Percentiles rank a stretch among this genome's conserved stretches.
phyloP scores from a whole-genome alignment of 2,888 invertebrate genomes.

The Caenorhabditis sp. region DNA sequence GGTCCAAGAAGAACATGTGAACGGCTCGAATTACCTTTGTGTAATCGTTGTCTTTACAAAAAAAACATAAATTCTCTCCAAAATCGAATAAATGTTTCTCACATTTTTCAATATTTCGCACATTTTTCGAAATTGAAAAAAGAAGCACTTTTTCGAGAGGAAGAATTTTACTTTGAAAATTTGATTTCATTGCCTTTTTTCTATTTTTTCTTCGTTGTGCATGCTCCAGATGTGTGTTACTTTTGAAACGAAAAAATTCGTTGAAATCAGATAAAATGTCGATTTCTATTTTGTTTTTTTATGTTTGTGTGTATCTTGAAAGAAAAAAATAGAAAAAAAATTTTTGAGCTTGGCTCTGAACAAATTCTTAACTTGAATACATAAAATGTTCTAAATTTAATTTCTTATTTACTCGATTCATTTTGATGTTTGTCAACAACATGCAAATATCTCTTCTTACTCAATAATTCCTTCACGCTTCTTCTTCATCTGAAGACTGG shows the following conservation, averaged over 20 bases:
- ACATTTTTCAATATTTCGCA: not conserved
- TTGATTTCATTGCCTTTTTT: constrained; percentile 37
- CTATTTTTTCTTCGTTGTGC: constrained; percentile 19
- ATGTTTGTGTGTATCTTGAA: too few relatives aligned
- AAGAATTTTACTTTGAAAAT: constrained; percentile 37
- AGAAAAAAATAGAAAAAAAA: too few relatives aligned
- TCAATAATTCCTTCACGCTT: not conserved
- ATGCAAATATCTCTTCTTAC: too few relatives aligned
- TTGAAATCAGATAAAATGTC: too few relatives aligned
- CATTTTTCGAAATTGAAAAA: not conserved
- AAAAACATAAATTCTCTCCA: too few relatives aligned
- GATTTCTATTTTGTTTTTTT: too few relatives aligned
- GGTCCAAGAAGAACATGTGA: not conserved
- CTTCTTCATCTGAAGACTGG: not conserved
- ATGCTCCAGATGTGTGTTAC: not conserved
- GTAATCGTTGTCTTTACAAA: not conserved
- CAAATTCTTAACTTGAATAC: too few relatives aligned
- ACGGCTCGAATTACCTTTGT: not conserved
- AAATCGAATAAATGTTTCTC: not conserved
- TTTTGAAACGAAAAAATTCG: not conserved
- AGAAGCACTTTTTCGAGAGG: not conserved
- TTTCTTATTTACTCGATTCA: too few relatives aligned
- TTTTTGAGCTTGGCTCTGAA: too few relatives aligned
- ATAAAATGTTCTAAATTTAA: too few relatives aligned
- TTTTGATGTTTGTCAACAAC: too few relatives aligned